phyloP scores from a whole-genome alignment of 2,888 invertebrate genomes.

The Spodoptera exigua region DNA sequence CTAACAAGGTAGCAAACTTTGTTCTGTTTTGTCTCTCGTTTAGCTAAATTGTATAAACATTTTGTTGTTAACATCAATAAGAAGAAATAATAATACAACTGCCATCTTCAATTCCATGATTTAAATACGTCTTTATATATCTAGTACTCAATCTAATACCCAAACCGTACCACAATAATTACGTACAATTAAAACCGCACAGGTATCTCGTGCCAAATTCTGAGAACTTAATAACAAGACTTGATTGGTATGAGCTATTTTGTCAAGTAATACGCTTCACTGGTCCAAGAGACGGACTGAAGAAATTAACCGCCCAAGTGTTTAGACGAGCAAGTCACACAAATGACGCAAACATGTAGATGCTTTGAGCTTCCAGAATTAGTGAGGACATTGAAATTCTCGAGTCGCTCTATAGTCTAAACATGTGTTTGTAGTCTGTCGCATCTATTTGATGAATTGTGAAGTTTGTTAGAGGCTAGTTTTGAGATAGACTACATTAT shows the following conservation, averaged over 20 bases:
- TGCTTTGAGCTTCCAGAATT: conserved; percentile 43
- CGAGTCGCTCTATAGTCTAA: conserved; percentile 24
- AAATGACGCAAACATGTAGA: conserved; percentile 43
- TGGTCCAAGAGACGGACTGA: conserved; percentile 21
- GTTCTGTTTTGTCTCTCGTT: no score
- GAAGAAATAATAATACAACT: no score
- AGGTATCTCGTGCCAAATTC: no score
- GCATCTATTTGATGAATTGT: conserved; percentile 7
- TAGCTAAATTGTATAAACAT: no score
- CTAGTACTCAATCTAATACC: no score
- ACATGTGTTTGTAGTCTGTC: conserved; percentile 6
- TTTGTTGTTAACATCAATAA: no score
- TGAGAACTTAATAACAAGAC: not conserved
- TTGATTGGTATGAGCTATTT: conserved; percentile 9
- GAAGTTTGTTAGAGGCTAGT: not conserved
- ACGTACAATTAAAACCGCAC: no score
- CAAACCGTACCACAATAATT: no score
- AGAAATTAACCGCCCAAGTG: conserved; percentile 44
- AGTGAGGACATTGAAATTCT: conserved; percentile 41
- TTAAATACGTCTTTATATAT: no score
- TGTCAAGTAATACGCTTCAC: conserved; percentile 24
- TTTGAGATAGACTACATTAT: not conserved
- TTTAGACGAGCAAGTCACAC: conserved; percentile 44
- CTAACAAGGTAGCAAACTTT: not conserved
- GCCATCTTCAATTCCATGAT: no score